Percentiles rank a stretch among this genome's conserved stretches.
phyloP scores from a whole-genome alignment of 1,140 invertebrate species.

The Cepaea nemoralis region DNA sequence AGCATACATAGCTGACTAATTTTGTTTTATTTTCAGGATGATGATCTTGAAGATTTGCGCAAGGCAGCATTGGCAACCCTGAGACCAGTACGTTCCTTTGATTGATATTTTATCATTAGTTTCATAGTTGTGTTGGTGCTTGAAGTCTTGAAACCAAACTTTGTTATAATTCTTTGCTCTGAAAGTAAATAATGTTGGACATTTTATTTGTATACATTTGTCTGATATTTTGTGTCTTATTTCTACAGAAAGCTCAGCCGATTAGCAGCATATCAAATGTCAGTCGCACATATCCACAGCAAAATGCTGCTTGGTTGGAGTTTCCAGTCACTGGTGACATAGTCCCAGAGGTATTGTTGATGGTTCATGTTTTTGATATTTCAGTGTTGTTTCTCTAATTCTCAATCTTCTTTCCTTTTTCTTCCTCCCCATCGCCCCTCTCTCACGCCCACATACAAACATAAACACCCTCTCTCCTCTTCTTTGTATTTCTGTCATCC shows the following conservation, averaged over 20 bases:
- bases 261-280: conserved; percentile 27
- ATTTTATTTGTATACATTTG: no score
- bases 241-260: conserved; percentile 16
- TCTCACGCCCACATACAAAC: no score
- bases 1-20: no score
- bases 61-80: conserved; percentile 55
- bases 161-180: background rate
- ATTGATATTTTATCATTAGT: background rate
- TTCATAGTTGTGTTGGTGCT: background rate
- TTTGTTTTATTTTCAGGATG: conserved; percentile 50
- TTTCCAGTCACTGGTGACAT: conserved; percentile 25
- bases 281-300: background rate
- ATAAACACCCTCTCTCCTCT: no score
- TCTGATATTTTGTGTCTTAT: background rate
- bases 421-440: no score
- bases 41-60: conserved; percentile 56
- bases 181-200: background rate
- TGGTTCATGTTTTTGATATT: no score
- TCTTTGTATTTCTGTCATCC: no score
- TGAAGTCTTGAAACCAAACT: no score
- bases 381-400: no score
- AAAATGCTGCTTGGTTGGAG: background rate
- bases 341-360: conserved; percentile 24
- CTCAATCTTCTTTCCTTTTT: no score
- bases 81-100: conserved; percentile 48